Evolutionary conservation across 2,888 invertebrate species (phyloP).

Genomic region (Chrysina gloriosa): DNA sequence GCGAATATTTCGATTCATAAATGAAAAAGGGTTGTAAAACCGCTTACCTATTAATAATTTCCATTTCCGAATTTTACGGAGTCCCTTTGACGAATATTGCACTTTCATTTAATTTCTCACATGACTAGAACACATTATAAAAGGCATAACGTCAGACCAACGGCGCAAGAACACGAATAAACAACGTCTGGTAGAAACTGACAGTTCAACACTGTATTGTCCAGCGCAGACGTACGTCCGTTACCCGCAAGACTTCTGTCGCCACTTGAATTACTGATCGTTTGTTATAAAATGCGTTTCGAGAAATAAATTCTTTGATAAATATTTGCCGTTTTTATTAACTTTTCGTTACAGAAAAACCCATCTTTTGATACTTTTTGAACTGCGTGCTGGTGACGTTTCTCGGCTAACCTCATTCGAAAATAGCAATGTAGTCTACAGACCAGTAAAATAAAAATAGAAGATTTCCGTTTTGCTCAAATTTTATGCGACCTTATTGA

Average conservation of each 20-base stretch:
- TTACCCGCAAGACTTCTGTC: not conserved
- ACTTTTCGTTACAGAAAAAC: not conserved
- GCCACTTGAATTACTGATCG: not conserved
- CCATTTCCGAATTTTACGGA: constrained; percentile 12
- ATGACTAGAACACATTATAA: not conserved
- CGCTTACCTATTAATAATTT: constrained; percentile 13
- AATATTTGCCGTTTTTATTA: no score
- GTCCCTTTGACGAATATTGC: not conserved
- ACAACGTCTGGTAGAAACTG: constrained; percentile 8
- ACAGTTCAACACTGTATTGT: not conserved
- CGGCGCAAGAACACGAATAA: not conserved
- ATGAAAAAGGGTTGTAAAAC: not conserved
- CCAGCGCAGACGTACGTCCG: not conserved
- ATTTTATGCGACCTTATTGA: no score
- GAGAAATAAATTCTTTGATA: not conserved
- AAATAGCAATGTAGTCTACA: no score
- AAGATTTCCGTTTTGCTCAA: no score
- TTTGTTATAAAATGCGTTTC: no score
- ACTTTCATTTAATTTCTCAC: constrained; percentile 30
- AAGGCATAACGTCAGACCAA: not conserved
- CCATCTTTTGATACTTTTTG: not conserved
- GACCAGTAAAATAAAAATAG: no score
- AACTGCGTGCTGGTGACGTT: no score
- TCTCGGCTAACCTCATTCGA: not conserved
- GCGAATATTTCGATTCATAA: not conserved